Evolutionary conservation across 2,888 invertebrate genomes (phyloP), one percentile per base, ranked within the genome.

Genomic region (Melanostoma scalare): DNA sequence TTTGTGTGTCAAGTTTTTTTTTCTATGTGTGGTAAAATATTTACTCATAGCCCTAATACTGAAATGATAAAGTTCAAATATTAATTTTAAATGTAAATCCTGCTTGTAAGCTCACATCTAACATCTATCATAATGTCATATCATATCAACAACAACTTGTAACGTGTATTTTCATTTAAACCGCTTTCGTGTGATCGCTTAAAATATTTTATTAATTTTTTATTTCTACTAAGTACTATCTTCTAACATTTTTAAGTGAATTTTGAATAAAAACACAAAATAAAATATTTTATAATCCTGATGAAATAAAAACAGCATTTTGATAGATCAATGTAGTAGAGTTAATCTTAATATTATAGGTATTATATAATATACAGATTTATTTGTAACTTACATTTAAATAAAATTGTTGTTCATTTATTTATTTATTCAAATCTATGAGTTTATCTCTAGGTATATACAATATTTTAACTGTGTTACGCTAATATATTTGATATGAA

Each of bases 401-500:
- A 52, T 38, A 44, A 53, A 44, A 20, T 77, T 78, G 82, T 82
- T 82, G 82, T 82, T 78, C 78, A 82, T 69, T 82, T 82, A 77
- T 67, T 81, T 76, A 80, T 72, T 81, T 82, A 77, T 56, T 82
- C 73, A 82, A 74, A 65, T 78, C 68, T 63, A 68, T 73, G 10
- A 77, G 77, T 77, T 72, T 77, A 81, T 77, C 40, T 82, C 46
- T 68, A 82, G 61, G 73, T 63, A 77, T 52, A 77, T 73, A 81
- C 67, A 73, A 82, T 82, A 78, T 69, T 69, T 82, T 67, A 82
- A 63, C 82, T 82, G 82, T 82, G 82, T 82, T 82, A 82, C 63
- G 78, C 78, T 78, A 82, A 78, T 82, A 78, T 78, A 82, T 82
- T 82, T 82, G 73, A 82, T 82, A 82, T 74, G 69, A 53, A 63